Evolutionary conservation across 2,888 invertebrate species (phyloP), one percentile per base, ranked within the genome.

Genomic region (Stenoptilia bipunctidactyla): DNA sequence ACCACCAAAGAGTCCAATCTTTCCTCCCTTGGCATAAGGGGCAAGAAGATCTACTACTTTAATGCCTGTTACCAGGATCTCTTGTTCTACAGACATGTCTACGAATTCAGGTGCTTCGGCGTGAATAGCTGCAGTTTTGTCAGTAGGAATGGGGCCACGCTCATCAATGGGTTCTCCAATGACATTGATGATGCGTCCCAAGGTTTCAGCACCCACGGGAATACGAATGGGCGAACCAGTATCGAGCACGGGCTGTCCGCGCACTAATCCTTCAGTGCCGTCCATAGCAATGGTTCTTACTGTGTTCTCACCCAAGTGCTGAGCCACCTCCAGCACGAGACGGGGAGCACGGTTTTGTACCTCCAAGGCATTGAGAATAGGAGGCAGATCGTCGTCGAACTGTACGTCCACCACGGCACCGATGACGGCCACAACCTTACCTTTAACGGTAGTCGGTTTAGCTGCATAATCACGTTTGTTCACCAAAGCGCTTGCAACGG

Each of bases 331-430:
- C 53, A 94, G 86, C 48, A 96, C 90, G 41, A 96, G 86, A 49
- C 87, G 67, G 27, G 96, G 93, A 43, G 85, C 80, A 50, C 97
- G 91, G 65, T 92, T 91, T 60, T 91, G 88, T 4, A 98, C 97
- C 76, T 98, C 97, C 58, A 98, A 85, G 41, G 97, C 96, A 86
- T 98, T 98, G 47, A 98, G 88, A 74, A 98, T 98, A 39, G 96
- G 91, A 41, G 98, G 98, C 40, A 98, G 87, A 41, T 88, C 87
- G 53, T 94, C 95, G 45, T 97, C 96, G 67, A 98, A 98, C 72
- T 97, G 96, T 8, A 98, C 97, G 71, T 98, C 98, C 41, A 98
- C 97, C 30, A 98, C 97, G 68, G 98, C 97, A 88, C 97, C 97
- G 71, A 98, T 98, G 44, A 98, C 97, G 40, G 97, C 96, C 33